Evolutionary conservation across 2,113 vertebrate species (phyloP).

Genomic region (Centrocercus urophasianus): DNA sequence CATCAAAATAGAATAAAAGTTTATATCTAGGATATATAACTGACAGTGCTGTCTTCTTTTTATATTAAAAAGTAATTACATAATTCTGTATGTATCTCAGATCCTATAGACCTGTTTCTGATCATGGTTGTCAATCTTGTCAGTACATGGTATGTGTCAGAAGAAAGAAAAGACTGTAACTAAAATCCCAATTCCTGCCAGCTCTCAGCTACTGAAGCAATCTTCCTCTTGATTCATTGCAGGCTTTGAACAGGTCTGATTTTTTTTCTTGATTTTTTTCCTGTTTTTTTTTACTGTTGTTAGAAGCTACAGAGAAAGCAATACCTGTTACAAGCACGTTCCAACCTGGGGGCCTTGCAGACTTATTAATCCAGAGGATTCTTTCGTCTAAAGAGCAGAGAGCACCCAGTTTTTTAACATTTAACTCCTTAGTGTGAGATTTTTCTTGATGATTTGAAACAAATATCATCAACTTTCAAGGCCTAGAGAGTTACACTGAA

Average conservation of each 20-base stretch:
- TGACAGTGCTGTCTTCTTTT: background rate
- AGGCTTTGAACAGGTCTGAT: background rate
- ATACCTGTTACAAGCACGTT: background rate
- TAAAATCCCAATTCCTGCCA: background rate
- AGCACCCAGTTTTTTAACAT: background rate
- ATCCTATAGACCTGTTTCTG: background rate
- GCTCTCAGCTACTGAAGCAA: background rate
- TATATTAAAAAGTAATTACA: background rate
- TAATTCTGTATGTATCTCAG: background rate
- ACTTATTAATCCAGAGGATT: background rate
- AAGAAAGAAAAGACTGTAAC: background rate
- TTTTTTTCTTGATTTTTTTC: background rate
- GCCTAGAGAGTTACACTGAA: background rate
- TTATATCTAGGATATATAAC: background rate
- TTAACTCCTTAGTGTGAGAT: background rate
- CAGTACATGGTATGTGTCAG: background rate
- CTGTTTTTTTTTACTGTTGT: background rate
- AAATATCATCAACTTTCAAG: background rate
- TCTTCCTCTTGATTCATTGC: background rate
- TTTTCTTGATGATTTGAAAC: background rate
- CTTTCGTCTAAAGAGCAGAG: background rate
- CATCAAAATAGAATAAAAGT: background rate
- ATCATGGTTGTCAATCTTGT: background rate
- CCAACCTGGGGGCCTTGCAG: background rate
- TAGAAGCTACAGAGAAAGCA: background rate